Conservation (phyloP, 2,888 invertebrate genomes). For the Taphrorychus bicolor region DNA sequence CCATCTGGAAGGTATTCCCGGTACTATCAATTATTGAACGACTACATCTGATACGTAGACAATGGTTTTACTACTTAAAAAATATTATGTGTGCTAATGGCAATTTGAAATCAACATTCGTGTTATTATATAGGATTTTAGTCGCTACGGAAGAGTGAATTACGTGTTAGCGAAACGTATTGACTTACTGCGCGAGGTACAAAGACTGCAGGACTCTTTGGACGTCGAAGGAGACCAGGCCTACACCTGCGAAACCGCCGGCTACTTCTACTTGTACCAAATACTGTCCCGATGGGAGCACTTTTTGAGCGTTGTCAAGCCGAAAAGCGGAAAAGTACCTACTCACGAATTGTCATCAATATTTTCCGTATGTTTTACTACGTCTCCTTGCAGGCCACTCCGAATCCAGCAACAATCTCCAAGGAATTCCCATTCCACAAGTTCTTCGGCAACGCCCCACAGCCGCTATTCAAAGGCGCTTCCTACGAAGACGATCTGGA, state of each 20-base stretch:
- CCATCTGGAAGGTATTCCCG: too few relatives aligned
- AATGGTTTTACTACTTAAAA: neutral
- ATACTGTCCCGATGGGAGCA: constrained; percentile 91
- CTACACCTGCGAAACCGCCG: constrained; percentile 98
- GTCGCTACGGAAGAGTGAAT: constrained; percentile 94
- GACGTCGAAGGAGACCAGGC: constrained; percentile 88
- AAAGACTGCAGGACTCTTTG: constrained; percentile 85
- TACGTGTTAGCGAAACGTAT: constrained; percentile 95
- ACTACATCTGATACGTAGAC: too few relatives aligned
- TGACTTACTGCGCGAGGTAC: constrained; percentile 87
- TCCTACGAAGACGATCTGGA: constrained; percentile 83
- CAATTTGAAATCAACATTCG: constrained; percentile 8
- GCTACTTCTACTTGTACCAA: constrained; percentile 97
- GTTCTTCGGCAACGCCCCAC: constrained; percentile 93
- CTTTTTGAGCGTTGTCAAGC: constrained; percentile 72
- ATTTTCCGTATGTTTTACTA: too few relatives aligned
- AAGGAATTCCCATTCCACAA: constrained; percentile 92
- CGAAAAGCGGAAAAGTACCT: constrained; percentile 58
- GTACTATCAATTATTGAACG: too few relatives aligned
- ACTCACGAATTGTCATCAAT: neutral
- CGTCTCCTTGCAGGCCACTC: constrained; percentile 22
- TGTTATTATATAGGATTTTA: constrained; percentile 33
- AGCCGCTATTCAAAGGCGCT: constrained; percentile 86
- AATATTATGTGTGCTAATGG: neutral
- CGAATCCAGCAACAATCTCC: constrained; percentile 63